Evolutionary conservation across 2,888 invertebrate genomes (phyloP), one percentile per base, ranked within the genome.

Genomic region (Chrysodeixis includens): DNA sequence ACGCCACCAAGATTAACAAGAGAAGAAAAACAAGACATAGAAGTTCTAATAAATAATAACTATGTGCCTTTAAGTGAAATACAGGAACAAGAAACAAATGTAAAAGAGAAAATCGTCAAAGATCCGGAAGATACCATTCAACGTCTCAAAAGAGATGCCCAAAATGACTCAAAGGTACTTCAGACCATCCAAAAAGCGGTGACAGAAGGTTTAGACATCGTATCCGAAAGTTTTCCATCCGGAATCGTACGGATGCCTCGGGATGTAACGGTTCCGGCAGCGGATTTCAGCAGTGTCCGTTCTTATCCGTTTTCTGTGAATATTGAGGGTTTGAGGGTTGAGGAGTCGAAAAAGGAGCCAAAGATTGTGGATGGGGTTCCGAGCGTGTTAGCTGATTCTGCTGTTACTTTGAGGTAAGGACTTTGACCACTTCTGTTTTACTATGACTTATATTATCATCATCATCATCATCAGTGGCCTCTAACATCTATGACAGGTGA

Each of bases 331-430:
- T 61, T 97, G 4, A 92, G 96, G 56, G 88, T 97, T 0, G 97
- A 97, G 69, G 90, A 88, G 16, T 93, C 96, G 0, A 90, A 49
- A 3, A 49, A 49, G 46, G 46, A 49, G 20, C 46, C 46, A 0
- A 91, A 92, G 66, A 92, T 93, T 1, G 95, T 95, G 7, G 88
- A 90, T 18, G 97, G 97, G 0, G 93, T 97, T 40, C 97, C 98
- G 0, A 96, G 96, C 71, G 95, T 98, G 20, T 85, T 97, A 66
- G 96, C 96, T 16, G 96, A 96, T 57, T 89, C 93, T 0, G 90
- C 92, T 2, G 96, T 97, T 20, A 94, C 95, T 12, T 85, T 98
- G 51, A 86, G 94, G 94, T 93, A 57, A 82, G 85, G 71, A 9
- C 66, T 26, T 6, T 26, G 26, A 26, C 26, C 6, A 6, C 6